Evolutionary conservation across 2,888 invertebrate species (phyloP), one percentile per base, ranked within the genome.

Genomic region (Acronicta psi): DNA sequence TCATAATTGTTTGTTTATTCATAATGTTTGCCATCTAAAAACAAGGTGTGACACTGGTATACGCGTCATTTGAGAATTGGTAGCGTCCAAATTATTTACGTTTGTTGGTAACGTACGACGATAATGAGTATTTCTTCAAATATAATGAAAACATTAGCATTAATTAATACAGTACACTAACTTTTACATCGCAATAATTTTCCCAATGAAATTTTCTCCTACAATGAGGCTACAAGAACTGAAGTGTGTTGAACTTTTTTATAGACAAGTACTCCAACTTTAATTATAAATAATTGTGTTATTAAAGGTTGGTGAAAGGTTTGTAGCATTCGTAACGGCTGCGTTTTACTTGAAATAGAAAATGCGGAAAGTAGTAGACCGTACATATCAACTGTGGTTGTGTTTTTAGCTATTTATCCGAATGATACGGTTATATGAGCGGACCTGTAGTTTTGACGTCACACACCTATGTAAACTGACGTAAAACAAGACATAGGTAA

Each of bases 401-500:
- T n/a, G n/a, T n/a, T n/a, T n/a, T n/a, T n/a, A n/a, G 23, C n/a
- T n/a, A 42, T 42, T 43, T 45, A 45, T 34, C 44, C 8, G 16
- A 43, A 18, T n/a, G 11, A 25, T 10, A 16, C 11, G n/a, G n/a
- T 34, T 42, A 16, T 7, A 7, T 10, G 18, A 16, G 43, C 10
- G 56, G 53, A 57, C 64, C 64, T 61, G 20, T 73, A 53, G 61
- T 59, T 63, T 59, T 74, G 63, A 69, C 58, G 65, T 63, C 65
- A 69, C 69, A 65, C 75, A 73, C 78, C 77, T 79, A 69, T 74
- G 74, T 78, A 73, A 83, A 83, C 79, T 84, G 82, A 82, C 80
- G 79, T 79, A 77, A 81, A 83, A 81, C 81, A 81, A 83, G 81
- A 80, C 77, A 77, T 80, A 84, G 78, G 82, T 84, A 81, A 73